phyloP scores from a whole-genome alignment of 2,113 vertebrate genomes.

The Elaphurus davidianus region DNA sequence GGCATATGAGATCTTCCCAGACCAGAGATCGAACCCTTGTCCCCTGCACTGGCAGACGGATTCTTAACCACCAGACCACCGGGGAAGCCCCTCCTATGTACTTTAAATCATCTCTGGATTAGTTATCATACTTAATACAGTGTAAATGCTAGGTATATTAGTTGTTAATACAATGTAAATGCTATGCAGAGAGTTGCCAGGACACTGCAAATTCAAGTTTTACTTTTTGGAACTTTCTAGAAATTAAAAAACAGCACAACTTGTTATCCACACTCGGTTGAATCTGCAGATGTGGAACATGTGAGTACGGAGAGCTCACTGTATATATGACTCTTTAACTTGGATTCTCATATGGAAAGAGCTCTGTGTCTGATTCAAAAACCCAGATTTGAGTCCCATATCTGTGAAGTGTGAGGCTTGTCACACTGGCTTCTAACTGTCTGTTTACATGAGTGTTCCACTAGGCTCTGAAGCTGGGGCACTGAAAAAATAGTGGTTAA shows the following conservation, averaged over 20 bases:
- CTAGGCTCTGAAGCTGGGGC: not conserved
- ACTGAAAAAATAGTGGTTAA: not conserved
- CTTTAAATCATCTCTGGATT: not conserved
- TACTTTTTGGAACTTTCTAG: not conserved
- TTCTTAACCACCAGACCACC: not conserved
- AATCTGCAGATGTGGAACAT: not conserved
- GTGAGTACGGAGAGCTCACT: not conserved
- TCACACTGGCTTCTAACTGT: not conserved
- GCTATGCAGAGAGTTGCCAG: not conserved
- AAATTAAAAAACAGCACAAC: not conserved
- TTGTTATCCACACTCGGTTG: rapidly evolving
- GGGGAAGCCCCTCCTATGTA: not conserved
- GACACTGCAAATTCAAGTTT: not conserved
- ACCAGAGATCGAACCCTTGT: not conserved
- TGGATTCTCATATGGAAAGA: not conserved
- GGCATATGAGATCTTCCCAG: not conserved
- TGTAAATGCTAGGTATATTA: not conserved
- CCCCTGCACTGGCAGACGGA: not conserved
- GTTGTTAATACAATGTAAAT: not conserved
- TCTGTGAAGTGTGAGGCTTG: not conserved
- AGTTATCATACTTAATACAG: not conserved
- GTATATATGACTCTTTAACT: not conserved
- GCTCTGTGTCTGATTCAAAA: not conserved
- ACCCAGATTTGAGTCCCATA: not conserved
- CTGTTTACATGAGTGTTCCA: not conserved